phyloP scores from a whole-genome alignment of 2,113 vertebrate genomes.

The Carettochelys insculpta region DNA sequence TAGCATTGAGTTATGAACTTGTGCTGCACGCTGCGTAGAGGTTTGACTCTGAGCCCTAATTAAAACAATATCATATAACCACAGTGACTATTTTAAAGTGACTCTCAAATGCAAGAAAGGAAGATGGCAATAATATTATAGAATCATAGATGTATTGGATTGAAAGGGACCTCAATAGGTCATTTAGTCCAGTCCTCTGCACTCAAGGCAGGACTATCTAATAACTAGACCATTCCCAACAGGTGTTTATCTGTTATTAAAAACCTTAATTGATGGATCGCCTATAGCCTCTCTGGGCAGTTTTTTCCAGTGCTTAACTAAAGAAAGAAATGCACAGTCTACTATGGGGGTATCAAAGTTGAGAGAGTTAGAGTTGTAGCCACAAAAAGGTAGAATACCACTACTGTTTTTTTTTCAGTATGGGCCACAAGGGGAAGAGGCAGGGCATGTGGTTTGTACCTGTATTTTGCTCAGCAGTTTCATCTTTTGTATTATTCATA shows the following conservation, averaged over 20 bases:
- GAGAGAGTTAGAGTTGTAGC: not conserved
- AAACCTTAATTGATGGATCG: not conserved
- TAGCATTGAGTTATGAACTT: not conserved
- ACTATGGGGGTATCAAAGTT: not conserved
- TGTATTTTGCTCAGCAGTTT: not conserved
- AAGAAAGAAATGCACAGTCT: not conserved
- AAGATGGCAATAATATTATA: not conserved
- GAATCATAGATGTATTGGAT: not conserved
- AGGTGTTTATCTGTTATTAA: not conserved
- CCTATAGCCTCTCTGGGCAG: not conserved
- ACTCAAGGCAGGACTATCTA: not conserved
- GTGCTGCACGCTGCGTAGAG: fast-evolving
- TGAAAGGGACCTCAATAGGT: no score
- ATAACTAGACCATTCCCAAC: not conserved
- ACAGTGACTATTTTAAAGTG: not conserved
- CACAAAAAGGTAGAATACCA: not conserved
- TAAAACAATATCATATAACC: not conserved
- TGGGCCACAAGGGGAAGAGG: not conserved
- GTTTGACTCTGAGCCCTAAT: not conserved
- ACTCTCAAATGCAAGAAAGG: not conserved
- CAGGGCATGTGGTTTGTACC: not conserved
- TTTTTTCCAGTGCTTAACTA: not conserved
- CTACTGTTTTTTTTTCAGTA: not conserved
- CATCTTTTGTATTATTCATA: not conserved
- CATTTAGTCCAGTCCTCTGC: not conserved